Conservation (phyloP, 1,140 invertebrate genomes). For the Tyrophagus putrescentiae region DNA sequence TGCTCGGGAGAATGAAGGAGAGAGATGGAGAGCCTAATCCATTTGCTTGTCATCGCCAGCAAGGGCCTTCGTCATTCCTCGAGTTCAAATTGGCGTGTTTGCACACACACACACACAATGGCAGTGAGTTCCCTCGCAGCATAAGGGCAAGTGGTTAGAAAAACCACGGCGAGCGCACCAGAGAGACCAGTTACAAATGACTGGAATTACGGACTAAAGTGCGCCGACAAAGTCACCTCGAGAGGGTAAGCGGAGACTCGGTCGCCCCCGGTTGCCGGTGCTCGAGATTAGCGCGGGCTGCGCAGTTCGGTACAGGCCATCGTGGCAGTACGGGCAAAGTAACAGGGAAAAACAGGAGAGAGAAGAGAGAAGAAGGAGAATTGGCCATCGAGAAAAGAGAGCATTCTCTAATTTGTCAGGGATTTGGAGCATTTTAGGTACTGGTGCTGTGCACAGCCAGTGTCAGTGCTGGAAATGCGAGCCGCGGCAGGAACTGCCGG, state of each 20-base stretch:
- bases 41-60: conserved; percentile 9
- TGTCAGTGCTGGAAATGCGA: conserved; percentile 9
- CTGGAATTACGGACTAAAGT: conserved; percentile 6
- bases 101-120: conserved; percentile 6
- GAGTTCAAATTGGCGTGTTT: conserved; percentile 15
- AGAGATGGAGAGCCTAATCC: conserved; percentile 7
- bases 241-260: neutral
- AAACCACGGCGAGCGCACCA: conserved; percentile 4
- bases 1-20: no score
- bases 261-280: no score
- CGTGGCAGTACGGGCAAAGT: neutral
- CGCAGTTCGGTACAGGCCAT: neutral
- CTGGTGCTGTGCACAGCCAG: neutral
- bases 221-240: conserved; percentile 3
- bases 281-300: neutral
- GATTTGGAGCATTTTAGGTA: neutral
- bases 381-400: neutral
- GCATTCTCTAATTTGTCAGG: conserved; percentile 15
- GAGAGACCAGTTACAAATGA: conserved; percentile 11
- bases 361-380: neutral
- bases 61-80: conserved; percentile 12
- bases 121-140: neutral
- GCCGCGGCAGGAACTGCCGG: neutral
- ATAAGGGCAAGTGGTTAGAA: conserved; percentile 4
- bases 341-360: neutral